A percentile compares a stretch with the other conserved stretches of the same genome.
These are phyloP conservation scores for Rambutsinella grinnellia DNA, from an alignment of 2,888 invertebrate genomes.

Conservation along the genomic window DNA sequence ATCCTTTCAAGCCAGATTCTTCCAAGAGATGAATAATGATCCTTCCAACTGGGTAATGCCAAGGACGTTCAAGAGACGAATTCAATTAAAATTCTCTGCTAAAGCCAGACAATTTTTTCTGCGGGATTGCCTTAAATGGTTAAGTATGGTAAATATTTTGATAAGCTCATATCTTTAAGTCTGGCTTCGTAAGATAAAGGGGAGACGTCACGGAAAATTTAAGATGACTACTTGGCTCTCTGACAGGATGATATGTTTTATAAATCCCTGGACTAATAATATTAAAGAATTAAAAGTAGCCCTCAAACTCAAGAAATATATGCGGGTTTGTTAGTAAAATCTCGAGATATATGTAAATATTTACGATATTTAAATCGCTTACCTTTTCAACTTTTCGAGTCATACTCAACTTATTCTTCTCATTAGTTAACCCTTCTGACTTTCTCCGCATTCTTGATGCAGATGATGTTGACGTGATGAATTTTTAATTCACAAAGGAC, in stretches of 20 bases:
- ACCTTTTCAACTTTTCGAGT: background rate
- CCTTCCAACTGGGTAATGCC: constrained; percentile 15
- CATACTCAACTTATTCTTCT: constrained; percentile 1
- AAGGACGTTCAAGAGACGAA: constrained; percentile 9
- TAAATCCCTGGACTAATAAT: background rate
- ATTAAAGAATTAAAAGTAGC: too few species aligned
- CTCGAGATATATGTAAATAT: too few species aligned
- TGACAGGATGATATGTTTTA: background rate
- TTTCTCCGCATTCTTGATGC: background rate
- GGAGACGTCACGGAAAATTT: background rate
- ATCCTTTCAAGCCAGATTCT: background rate
- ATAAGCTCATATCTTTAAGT: constrained; percentile 26
- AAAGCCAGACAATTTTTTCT: too few species aligned
- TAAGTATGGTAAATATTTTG: constrained; percentile 26
- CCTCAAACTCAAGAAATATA: too few species aligned
- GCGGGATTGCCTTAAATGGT: too few species aligned
- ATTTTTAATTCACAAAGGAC: constrained; percentile 44
- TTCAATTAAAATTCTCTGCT: constrained; percentile 33
- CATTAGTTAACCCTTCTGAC: background rate
- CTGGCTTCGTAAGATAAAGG: constrained; percentile 35
- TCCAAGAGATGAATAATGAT: constrained; percentile 37
- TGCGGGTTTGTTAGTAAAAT: too few species aligned
- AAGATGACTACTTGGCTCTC: background rate
- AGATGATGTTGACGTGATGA: constrained; percentile 43
- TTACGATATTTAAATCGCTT: too few species aligned